Evolutionary conservation across 2,797 vertebrate genomes (phyloP), one percentile per base, ranked within the genome.

Genomic region (Tolypeutes matacus): DNA sequence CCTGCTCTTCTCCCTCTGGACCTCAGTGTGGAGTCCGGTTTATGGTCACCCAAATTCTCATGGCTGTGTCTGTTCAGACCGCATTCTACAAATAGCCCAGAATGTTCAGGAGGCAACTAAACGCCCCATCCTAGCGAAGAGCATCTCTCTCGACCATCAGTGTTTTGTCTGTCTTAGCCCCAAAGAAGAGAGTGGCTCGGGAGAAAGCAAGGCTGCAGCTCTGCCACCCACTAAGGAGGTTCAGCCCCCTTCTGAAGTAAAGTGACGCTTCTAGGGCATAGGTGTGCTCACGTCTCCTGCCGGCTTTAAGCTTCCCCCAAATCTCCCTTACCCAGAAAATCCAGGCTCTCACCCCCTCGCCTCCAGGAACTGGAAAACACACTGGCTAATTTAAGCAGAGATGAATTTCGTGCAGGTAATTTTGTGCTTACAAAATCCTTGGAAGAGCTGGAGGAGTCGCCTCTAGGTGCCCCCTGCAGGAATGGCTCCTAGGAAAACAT

Each of bases 291-390:
- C 0, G 9, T n/a, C 31, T 39, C 39, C 88, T 77, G 53, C 25
- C 20, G 65, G 29, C 73, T 80, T 78, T 13, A 39, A 60, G 6
- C 34, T 56, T 87, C 34, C 56, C n/a, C 4, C 53, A 53, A 53
- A 17, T 77, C 65, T 92, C 86, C 65, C 31, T 5, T 49, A 53
- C 36, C 69, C 15, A 87, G 89, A 86, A 89, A 94, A 89, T 25
- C 49, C 70, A 82, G 46, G 51, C 36, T 67, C 34, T 75, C 18
- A 11, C 7, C 80, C 34, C 14, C 29, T 64, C 46, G 13, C 13
- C 34, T 12, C 27, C 69, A 49, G 27, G 88, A 88, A 81, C 15
- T 53, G 18, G 69, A 92, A 86, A 76, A 62, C 75, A 62, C 53
- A 73, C 8, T 8, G 42, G 81, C 49, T 69, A 23, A 69, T 29